Evolutionary conservation across 2,113 vertebrate genomes (phyloP), one percentile per base, ranked within the genome.

Genomic region (Tetrax tetrax): DNA sequence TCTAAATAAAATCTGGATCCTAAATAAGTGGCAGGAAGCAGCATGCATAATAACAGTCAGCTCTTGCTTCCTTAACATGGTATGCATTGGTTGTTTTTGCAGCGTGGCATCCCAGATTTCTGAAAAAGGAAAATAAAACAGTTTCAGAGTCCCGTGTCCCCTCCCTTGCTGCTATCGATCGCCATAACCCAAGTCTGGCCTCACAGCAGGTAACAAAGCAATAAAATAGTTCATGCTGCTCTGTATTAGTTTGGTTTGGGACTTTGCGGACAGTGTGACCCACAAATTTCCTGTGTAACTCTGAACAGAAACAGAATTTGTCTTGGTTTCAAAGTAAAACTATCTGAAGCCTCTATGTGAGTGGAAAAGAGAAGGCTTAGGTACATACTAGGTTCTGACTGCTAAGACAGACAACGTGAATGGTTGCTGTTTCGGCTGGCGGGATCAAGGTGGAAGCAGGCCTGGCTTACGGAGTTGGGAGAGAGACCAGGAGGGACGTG

Each of bases 51-150:
- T 2, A 51, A 13, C 51, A 31, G 35, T 72, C 63, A 70, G 51
- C 38, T 79, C n/a, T 61, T 20, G 7, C 21, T 72, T 23, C 68
- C 43, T 38, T 63, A 54, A 47, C n/a, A 0, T 8, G 3, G 9
- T 23, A 2, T 18, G 25, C 12, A 9, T 69, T 17, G 71, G 41
- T 50, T 83, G 61, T 65, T 82, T 95, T 77, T 95, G 53, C 93
- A 98, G 98, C 57, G 8, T 87, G 87, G 91, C 97, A 97, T 86
- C 96, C 96, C 80, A 98, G 97, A 53, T 89, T 97, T 38, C 83
- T 95, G 70, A 98, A 95, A 89, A 98, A 98, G 94, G 98, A 98
- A 56, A 98, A 94, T 21, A 98, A 96, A 97, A 93, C 15, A 4
- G 60, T 96, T 89, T 94, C 91, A 35, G 98, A 98, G 56, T 98